Conservation (phyloP, 2,113 vertebrate genomes). For the Oxyura jamaicensis region DNA sequence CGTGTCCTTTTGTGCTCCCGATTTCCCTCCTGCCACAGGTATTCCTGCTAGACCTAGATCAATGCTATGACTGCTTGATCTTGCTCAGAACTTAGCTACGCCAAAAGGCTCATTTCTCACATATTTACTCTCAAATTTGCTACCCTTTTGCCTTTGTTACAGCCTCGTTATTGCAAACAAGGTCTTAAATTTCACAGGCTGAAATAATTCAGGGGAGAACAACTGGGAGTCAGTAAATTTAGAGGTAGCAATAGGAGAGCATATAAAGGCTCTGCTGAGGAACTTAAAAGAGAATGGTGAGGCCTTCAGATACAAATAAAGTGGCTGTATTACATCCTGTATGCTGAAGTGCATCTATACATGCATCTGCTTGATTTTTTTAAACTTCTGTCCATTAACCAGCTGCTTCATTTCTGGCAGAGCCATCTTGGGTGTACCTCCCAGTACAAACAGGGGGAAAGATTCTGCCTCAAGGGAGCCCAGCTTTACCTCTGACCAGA, state of each 20-base stretch:
- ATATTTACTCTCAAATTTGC: not conserved
- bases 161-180: not conserved
- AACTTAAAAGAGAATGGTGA: not conserved
- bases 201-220: not conserved
- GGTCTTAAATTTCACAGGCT: not conserved
- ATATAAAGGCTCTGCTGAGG: not conserved
- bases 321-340: not conserved
- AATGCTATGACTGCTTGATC: rapidly evolving
- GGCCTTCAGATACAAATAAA: not conserved
- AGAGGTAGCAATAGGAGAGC: not conserved
- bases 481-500: not conserved
- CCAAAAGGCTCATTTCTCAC: rapidly evolving
- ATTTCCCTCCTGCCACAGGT: not conserved
- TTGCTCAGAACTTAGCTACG: not conserved
- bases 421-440: not conserved
- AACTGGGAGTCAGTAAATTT: not conserved
- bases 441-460: not conserved
- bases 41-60: not conserved
- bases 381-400: not conserved
- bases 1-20: not conserved
- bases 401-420: not conserved
- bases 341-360: not conserved
- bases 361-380: not conserved
- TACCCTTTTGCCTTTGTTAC: not conserved
- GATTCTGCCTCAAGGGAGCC: not conserved